Percentiles rank a stretch among this genome's conserved stretches.
These are phyloP conservation scores for Hystrix cristata DNA, from an alignment of 2,113 vertebrate genomes.

Conservation along the genomic window DNA sequence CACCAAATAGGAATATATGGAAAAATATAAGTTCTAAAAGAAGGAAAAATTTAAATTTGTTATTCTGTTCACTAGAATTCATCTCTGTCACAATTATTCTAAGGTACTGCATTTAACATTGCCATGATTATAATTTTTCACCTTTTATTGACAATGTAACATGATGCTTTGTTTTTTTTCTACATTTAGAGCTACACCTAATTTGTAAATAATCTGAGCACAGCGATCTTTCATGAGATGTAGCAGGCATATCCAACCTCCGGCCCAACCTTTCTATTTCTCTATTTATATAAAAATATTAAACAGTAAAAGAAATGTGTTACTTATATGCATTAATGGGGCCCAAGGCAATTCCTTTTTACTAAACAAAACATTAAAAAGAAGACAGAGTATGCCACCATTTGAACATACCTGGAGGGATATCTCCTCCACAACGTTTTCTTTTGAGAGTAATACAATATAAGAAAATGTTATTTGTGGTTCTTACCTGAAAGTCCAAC, in stretches of 20 bases:
- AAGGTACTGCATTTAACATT: background rate
- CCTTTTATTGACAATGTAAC: background rate
- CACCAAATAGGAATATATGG: background rate
- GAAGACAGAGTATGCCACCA: background rate
- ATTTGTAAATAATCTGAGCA: background rate
- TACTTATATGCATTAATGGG: background rate
- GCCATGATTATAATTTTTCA: background rate
- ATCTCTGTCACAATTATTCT: background rate
- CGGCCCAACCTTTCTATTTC: background rate
- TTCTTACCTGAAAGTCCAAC: background rate
- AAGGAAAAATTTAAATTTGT: background rate
- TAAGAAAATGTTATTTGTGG: background rate
- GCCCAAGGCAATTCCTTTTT: background rate
- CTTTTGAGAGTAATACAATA: slow-evolving; percentile 16
- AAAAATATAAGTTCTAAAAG: slow-evolving; percentile 1
- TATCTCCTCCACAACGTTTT: background rate
- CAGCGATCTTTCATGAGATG: background rate
- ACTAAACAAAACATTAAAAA: background rate
- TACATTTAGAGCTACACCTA: background rate
- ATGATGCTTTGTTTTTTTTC: background rate
- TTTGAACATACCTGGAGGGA: background rate
- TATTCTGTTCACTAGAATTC: background rate
- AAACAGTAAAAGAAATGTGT: background rate
- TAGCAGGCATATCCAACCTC: background rate
- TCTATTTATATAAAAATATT: background rate